phyloP scores from a whole-genome alignment of 2,113 vertebrate genomes.

The Cyanistes caeruleus region DNA sequence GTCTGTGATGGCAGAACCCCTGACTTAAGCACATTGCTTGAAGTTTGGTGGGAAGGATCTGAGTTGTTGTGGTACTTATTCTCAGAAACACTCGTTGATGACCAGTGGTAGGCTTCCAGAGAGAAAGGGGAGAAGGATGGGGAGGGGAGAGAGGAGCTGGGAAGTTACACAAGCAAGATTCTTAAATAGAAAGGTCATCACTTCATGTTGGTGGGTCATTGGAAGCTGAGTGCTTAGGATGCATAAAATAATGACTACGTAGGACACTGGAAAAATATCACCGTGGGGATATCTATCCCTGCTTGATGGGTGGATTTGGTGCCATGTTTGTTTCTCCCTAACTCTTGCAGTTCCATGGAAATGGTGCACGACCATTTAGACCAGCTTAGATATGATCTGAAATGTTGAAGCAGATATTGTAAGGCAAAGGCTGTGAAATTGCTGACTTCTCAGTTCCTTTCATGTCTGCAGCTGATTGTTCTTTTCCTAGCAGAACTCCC shows the following conservation, averaged over 20 bases:
- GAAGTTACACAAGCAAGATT: background rate
- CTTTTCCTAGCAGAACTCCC: background rate
- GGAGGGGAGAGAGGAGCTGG: background rate
- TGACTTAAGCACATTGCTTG: background rate
- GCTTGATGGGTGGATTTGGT: background rate
- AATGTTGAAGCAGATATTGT: background rate
- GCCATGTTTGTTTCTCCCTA: background rate
- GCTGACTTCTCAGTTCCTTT: constrained; percentile 38
- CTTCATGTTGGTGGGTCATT: background rate
- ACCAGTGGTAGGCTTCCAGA: background rate
- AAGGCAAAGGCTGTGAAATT: constrained; percentile 31
- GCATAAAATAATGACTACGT: background rate
- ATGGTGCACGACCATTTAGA: fast-evolving
- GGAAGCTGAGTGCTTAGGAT: background rate
- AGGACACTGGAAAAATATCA: background rate
- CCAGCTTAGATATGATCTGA: background rate
- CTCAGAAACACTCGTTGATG: background rate
- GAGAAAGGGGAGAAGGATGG: background rate
- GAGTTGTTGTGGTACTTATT: background rate
- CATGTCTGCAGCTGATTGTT: constrained; percentile 26
- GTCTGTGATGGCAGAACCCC: background rate
- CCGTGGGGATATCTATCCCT: fast-evolving
- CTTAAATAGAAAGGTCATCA: background rate
- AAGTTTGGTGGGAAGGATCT: background rate
- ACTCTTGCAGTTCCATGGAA: background rate